These are phyloP conservation scores for Trypoxylon attenuatum DNA, from an alignment of 2,888 invertebrate species.

Conservation along the genomic window DNA sequence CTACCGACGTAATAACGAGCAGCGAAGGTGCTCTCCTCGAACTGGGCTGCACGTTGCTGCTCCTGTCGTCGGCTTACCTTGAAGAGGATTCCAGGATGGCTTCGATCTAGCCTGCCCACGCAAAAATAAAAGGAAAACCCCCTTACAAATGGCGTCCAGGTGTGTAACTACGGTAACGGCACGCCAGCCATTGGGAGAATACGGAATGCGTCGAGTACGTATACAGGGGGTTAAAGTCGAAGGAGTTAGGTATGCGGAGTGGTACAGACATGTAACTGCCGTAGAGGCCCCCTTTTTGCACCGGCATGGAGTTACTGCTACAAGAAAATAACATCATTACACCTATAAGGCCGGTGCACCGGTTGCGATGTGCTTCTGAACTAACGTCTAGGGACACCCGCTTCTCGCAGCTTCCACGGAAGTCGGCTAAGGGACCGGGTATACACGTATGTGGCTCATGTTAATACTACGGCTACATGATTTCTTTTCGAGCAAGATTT, in stretches of 20 bases:
- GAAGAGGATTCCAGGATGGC: slow-evolving; percentile 31
- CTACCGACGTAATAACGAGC: slow-evolving; percentile 40
- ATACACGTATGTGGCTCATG: too few relatives aligned
- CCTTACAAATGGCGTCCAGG: slow-evolving; percentile 53
- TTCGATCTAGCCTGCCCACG: slow-evolving; percentile 40
- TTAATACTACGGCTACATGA: too few relatives aligned
- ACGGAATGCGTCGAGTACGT: slow-evolving; percentile 56
- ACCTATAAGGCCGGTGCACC: slow-evolving; percentile 49
- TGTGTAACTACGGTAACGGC: slow-evolving; percentile 59
- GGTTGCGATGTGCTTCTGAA: slow-evolving; percentile 15
- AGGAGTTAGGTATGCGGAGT: slow-evolving; percentile 55
- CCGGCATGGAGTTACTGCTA: slow-evolving; percentile 55
- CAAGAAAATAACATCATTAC: slow-evolving; percentile 71
- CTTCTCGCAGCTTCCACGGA: slow-evolving; percentile 19
- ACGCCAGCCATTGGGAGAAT: slow-evolving; percentile 52
- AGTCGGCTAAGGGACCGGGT: too few relatives aligned
- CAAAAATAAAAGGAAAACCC: slow-evolving; percentile 35
- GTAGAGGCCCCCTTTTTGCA: slow-evolving; percentile 49
- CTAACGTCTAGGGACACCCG: slow-evolving; percentile 16
- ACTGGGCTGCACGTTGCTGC: not conserved
- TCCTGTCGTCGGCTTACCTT: slow-evolving; percentile 31
- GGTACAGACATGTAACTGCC: slow-evolving; percentile 58
- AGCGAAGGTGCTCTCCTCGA: slow-evolving; percentile 1
- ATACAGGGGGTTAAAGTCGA: slow-evolving; percentile 55
- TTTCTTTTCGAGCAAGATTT: too few relatives aligned